Conservation (phyloP, 35 echinoderm and acorn worm species). For the Patiria miniata region DNA sequence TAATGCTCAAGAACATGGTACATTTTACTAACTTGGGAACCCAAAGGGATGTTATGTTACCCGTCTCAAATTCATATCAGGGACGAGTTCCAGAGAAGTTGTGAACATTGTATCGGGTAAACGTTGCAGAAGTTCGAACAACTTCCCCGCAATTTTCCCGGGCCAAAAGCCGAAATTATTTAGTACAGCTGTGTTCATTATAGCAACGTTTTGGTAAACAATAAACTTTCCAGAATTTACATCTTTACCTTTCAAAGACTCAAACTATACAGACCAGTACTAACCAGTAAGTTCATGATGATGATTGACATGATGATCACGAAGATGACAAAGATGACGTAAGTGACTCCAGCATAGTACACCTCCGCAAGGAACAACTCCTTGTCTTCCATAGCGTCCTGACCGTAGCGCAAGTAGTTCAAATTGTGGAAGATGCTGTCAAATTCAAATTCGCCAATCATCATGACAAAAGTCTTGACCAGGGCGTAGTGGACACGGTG, state of each 20-base stretch:
- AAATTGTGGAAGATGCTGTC: conserved; percentile 86
- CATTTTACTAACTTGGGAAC: too few relatives aligned
- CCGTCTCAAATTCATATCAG: too few relatives aligned
- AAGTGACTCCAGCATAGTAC: conserved; percentile 74
- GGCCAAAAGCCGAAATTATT: too few relatives aligned
- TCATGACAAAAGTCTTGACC: conserved; percentile 98
- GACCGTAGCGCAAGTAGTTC: conserved; percentile 46
- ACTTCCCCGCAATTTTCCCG: too few relatives aligned
- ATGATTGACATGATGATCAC: conserved; percentile 93
- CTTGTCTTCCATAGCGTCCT: not conserved
- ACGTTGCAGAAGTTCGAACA: too few relatives aligned
- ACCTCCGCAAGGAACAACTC: conserved; percentile 50
- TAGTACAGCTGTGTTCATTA: too few relatives aligned
- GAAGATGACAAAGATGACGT: conserved; percentile 81
- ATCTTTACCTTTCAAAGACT: not conserved
- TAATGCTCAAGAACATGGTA: too few relatives aligned
- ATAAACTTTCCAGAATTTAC: too few relatives aligned
- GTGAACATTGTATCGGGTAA: too few relatives aligned
- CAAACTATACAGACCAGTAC: not conserved
- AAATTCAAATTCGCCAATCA: conserved; percentile 97
- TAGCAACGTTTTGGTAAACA: too few relatives aligned
- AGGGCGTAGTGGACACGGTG: conserved; percentile 69
- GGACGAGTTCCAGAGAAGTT: too few relatives aligned
- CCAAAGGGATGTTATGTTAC: too few relatives aligned
- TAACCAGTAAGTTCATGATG: conserved; percentile 99